phyloP scores from a whole-genome alignment of 2,888 invertebrate species.

The Leptopilina drosophilae region DNA sequence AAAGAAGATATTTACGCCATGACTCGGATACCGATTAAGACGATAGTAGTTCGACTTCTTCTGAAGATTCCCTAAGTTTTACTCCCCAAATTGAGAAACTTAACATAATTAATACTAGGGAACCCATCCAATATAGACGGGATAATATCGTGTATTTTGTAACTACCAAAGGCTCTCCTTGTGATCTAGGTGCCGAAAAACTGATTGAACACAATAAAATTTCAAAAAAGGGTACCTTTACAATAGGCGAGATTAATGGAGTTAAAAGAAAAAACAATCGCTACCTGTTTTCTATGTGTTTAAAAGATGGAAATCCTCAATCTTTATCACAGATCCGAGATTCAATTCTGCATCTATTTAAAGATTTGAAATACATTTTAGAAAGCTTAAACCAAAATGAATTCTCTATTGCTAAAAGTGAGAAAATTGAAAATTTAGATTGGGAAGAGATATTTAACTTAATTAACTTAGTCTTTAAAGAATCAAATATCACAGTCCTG shows the following conservation, averaged over 20 bases:
- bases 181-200: neutral
- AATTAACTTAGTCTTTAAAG: neutral
- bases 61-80: no score
- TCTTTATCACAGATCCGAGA: neutral
- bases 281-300: neutral
- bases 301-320: neutral
- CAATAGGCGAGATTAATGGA: neutral
- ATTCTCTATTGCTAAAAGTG: no score
- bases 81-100: neutral
- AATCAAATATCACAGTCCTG: no score
- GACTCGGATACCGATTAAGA: neutral
- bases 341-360: neutral
- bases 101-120: neutral
- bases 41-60: neutral
- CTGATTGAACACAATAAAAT: neutral
- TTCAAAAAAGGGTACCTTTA: neutral
- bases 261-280: neutral
- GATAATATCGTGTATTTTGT: neutral
- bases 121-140: neutral
- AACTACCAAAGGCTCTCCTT: neutral
- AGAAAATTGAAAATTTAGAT: no score
- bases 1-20: neutral
- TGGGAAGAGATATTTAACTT: no score
- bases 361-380: neutral
- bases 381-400: neutral